These are phyloP conservation scores for Lamprotornis superbus DNA, from an alignment of 2,113 vertebrate genomes.

Conservation along the genomic window DNA sequence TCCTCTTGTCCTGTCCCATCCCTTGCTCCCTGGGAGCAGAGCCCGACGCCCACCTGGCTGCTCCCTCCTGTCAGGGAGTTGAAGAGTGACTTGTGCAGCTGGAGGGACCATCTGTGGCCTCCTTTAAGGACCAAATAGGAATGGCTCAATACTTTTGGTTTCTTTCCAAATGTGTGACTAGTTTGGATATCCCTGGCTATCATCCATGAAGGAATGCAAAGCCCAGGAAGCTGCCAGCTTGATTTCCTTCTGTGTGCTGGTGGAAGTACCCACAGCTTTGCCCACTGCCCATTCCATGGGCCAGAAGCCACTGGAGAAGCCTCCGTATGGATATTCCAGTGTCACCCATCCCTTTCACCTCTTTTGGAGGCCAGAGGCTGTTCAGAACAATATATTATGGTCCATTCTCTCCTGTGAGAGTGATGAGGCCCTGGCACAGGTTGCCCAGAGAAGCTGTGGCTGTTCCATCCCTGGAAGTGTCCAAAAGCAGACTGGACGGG, in stretches of 20 bases:
- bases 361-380: not conserved
- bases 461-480: not conserved
- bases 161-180: not conserved
- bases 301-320: not conserved
- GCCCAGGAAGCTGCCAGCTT: not conserved
- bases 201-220: rapidly evolving
- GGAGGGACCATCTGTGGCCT: not conserved
- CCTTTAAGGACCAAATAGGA: not conserved
- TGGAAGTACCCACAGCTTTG: not conserved
- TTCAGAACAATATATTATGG: not conserved
- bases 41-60: not conserved
- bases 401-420: not conserved
- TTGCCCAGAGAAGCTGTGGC: not conserved
- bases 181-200: not conserved
- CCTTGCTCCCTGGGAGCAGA: not conserved
- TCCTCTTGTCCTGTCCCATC: not conserved
- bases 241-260: not conserved
- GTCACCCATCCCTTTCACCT: not conserved
- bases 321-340: not conserved
- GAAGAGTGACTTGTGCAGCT: not conserved
- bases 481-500: not conserved
- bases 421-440: not conserved
- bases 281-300: not conserved
- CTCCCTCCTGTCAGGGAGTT: not conserved
- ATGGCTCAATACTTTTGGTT: rapidly evolving